Percentiles rank a stretch among this genome's conserved stretches.
These are phyloP conservation scores for Hemaris fuciformis DNA, from an alignment of 2,888 invertebrate genomes.

Conservation along the genomic window DNA sequence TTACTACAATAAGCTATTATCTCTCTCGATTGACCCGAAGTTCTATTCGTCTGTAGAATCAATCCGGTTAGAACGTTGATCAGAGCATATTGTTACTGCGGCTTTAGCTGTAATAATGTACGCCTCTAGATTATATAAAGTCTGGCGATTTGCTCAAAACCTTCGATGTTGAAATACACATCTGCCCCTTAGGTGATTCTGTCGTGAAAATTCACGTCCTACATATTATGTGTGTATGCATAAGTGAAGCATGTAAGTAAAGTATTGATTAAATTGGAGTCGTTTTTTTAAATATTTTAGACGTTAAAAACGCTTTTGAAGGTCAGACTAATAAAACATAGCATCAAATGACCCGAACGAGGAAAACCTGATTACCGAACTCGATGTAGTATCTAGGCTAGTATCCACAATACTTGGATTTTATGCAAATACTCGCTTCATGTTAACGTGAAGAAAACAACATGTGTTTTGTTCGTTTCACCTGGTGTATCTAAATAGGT, in stretches of 20 bases:
- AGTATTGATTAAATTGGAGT: too few relatives aligned
- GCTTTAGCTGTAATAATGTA: too few relatives aligned
- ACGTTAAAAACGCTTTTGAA: not conserved
- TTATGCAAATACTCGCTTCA: not conserved
- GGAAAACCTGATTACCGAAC: not conserved
- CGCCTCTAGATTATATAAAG: too few relatives aligned
- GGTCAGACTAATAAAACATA: not conserved
- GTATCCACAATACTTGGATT: not conserved
- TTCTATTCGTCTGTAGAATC: not conserved
- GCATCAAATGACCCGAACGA: not conserved
- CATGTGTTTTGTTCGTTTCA: not conserved
- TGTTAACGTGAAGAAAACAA: not conserved
- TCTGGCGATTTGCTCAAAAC: too few relatives aligned
- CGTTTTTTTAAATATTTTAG: not conserved
- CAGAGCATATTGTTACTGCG: not conserved
- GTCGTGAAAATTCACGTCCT: not conserved
- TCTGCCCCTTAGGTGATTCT: too few relatives aligned
- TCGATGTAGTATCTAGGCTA: not conserved
- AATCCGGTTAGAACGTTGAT: slow-evolving; percentile 8
- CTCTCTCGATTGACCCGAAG: not conserved
- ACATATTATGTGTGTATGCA: too few relatives aligned
- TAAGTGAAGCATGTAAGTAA: too few relatives aligned
- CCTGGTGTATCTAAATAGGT: not conserved
- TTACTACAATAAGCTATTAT: not conserved
- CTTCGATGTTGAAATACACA: too few relatives aligned